Evolutionary conservation across 2,888 invertebrate species (phyloP).

Genomic region (Helleia helle): DNA sequence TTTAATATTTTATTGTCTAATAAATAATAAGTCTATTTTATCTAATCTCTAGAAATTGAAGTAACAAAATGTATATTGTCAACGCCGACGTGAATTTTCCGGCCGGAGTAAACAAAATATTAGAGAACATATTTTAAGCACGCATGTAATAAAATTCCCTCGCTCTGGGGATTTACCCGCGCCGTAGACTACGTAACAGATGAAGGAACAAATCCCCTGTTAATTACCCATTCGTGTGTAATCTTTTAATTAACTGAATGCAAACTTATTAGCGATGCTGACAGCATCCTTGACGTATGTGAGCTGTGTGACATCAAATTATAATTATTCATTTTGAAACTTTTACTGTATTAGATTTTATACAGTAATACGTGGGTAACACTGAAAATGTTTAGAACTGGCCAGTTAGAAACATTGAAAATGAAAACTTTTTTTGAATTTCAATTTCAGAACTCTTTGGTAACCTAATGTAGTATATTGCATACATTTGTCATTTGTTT

Average conservation of each 20-base stretch:
- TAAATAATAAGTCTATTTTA: too few relatives aligned
- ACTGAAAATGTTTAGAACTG: too few relatives aligned
- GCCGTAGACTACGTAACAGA: slow-evolving; percentile 41
- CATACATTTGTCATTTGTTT: too few relatives aligned
- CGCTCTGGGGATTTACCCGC: slow-evolving; percentile 26
- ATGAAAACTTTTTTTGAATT: too few relatives aligned
- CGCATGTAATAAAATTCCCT: slow-evolving; percentile 33
- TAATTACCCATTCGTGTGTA: slow-evolving; percentile 64
- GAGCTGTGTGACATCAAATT: slow-evolving; percentile 5
- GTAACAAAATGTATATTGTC: slow-evolving; percentile 17
- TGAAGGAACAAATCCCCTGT: slow-evolving; percentile 54
- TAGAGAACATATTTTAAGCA: slow-evolving; percentile 21
- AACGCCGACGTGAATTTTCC: slow-evolving; percentile 13
- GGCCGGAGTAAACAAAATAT: slow-evolving; percentile 16
- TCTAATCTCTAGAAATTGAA: too few relatives aligned
- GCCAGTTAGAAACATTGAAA: too few relatives aligned
- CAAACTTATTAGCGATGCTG: slow-evolving; percentile 47
- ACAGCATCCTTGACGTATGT: slow-evolving; percentile 24
- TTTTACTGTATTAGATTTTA: too few relatives aligned
- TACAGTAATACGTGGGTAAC: too few relatives aligned
- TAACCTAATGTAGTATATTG: too few relatives aligned
- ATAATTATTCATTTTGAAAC: too few relatives aligned
- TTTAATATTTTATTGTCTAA: too few relatives aligned
- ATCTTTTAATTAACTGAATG: slow-evolving; percentile 66
- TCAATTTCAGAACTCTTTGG: too few relatives aligned